Conservation (phyloP, 2,888 invertebrate genomes). For the Thera obeliscata region DNA sequence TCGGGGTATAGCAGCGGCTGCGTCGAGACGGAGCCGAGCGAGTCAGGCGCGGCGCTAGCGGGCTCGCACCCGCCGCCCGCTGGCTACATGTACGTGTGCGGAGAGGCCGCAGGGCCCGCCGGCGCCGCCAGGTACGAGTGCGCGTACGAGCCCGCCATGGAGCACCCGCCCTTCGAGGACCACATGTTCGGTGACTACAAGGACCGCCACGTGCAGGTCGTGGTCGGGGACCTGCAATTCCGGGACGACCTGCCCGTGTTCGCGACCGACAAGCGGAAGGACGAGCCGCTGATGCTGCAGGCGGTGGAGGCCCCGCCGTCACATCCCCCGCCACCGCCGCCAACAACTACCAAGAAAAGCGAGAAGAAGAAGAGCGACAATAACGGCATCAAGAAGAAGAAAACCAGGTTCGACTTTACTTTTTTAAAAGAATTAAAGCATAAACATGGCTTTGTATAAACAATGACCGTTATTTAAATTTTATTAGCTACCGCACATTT, state of each 20-base stretch:
- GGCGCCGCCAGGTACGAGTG: conserved; percentile 72
- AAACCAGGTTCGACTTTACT: conserved; percentile 88
- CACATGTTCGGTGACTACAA: conserved; percentile 92
- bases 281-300: conserved; percentile 73
- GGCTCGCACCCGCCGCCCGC: conserved; percentile 77
- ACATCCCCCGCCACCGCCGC: conserved; percentile 65
- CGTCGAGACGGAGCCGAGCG: conserved; percentile 78
- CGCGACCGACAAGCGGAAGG: conserved; percentile 73
- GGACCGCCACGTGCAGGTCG: conserved; percentile 77
- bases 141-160: conserved; percentile 84
- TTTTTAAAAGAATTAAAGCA: not conserved
- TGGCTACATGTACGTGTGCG: conserved; percentile 81
- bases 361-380: conserved; percentile 93
- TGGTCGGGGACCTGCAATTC: conserved; percentile 81
- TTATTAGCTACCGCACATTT: too few relatives aligned
- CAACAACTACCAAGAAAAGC: conserved; percentile 86
- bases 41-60: conserved; percentile 78
- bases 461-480: too few relatives aligned
- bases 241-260: conserved; percentile 75
- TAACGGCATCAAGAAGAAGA: conserved; percentile 95
- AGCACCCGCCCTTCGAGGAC: conserved; percentile 89
- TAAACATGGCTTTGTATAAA: too few relatives aligned
- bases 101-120: conserved; percentile 55
- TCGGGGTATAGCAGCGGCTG: conserved; percentile 50
- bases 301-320: conserved; percentile 64